Percentiles rank a stretch among this genome's conserved stretches.
These are phyloP conservation scores for Ylistrum balloti DNA, from an alignment of 1,140 invertebrate genomes.

Conservation along the genomic window DNA sequence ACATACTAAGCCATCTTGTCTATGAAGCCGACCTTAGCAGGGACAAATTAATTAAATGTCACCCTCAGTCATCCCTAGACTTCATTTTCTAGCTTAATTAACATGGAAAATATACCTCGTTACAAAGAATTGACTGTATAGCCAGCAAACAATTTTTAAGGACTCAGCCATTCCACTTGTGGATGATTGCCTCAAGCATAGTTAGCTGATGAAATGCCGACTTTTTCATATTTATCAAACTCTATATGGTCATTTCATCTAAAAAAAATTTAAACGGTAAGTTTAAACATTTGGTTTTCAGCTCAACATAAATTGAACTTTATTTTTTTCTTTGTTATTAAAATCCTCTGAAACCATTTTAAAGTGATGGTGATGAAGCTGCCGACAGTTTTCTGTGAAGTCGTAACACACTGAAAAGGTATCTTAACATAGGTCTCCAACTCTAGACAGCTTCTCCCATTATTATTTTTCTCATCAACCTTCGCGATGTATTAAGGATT, in stretches of 20 bases:
- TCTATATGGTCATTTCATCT: neutral
- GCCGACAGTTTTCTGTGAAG: neutral
- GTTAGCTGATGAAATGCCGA: neutral
- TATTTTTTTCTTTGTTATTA: neutral
- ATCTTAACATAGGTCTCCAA: too few species aligned
- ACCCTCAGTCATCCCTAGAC: slow-evolving; percentile 2
- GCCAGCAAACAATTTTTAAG: neutral
- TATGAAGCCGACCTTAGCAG: neutral
- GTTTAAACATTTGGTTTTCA: neutral
- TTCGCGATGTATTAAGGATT: slow-evolving; percentile 29
- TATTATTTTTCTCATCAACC: slow-evolving; percentile 35
- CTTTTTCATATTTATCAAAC: neutral
- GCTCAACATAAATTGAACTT: neutral
- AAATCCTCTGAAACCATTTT: neutral
- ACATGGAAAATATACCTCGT: slow-evolving; percentile 38
- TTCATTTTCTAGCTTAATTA: slow-evolving; percentile 38
- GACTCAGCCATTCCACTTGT: neutral
- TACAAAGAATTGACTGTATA: slow-evolving; percentile 23
- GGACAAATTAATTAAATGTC: slow-evolving; percentile 27
- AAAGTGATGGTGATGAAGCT: neutral
- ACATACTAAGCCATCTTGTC: neutral
- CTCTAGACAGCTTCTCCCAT: slow-evolving; percentile 1
- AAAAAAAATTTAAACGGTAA: neutral
- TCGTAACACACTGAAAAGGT: too few species aligned
- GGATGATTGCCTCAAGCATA: neutral